Evolutionary conservation across 2,113 vertebrate species (phyloP), one percentile per base, ranked within the genome.

Genomic region (Tringa solitaria): DNA sequence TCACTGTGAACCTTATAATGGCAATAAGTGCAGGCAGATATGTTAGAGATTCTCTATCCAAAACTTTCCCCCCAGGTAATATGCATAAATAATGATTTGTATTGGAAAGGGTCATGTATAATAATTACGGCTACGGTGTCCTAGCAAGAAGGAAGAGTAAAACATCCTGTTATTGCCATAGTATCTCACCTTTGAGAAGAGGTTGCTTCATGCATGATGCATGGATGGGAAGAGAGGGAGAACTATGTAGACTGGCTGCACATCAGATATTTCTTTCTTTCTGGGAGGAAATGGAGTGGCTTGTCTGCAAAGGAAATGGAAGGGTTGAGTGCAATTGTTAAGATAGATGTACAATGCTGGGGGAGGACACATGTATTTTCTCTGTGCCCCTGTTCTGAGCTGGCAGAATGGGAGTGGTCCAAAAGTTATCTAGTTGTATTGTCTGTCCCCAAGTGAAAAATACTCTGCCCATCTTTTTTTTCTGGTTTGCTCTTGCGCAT

Each of bases 81-180:
- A 18, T 12, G n/a, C 59, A 30, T 87, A 91, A 89, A 83, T 24
- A 68, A 53, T 51, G 48, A 82, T 87, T 82, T 87, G 50, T 80
- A 59, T 57, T 56, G 8, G 63, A 80, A 76, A 83, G 19, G 22
- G 26, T 37, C 33, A 79, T 41, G 30, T n/a, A 6, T 33, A 76
- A 60, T 56, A 69, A 82, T 84, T 80, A 78, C 32, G 43, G 53
- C 83, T 84, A 45, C 20, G 1, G 2, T 39, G 68, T 48, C 60
- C 65, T 72, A 82, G 37, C 10, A 63, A 54, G 68, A 54, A 93
- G 54, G 70, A 77, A 72, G 37, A 67, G 19, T 75, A 64, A 79
- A 87, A 32, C 24, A 45, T 90, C 39, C 68, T 77, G 37, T 32
- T 80, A 16, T 19, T 81, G n/a, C 28, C 33, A 53, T 19, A 37